A percentile compares a stretch with the other conserved stretches of the same genome.
Evolutionary conservation across 2,888 invertebrate species (phyloP).

Genomic region (Blastobasis lacticolella): DNA sequence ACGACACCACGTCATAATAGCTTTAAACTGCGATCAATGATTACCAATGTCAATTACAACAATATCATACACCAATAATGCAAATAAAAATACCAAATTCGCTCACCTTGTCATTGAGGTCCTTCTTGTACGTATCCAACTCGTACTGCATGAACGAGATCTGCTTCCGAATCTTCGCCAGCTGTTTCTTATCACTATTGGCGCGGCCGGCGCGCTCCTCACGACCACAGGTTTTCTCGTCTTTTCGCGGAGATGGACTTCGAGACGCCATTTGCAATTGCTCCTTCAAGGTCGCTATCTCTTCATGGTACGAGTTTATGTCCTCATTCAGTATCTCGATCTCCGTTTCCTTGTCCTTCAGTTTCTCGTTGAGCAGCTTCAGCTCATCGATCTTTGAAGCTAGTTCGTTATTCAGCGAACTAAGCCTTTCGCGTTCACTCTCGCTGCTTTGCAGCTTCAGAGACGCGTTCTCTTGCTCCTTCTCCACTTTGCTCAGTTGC

Average conservation of each 20-base stretch:
- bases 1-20: no score
- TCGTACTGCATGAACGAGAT: slow-evolving; percentile 59
- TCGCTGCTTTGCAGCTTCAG: slow-evolving; percentile 55
- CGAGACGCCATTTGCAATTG: slow-evolving; percentile 62
- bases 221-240: slow-evolving; percentile 49
- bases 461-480: slow-evolving; percentile 60
- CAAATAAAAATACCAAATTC: not conserved
- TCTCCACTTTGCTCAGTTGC: slow-evolving; percentile 54
- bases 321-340: slow-evolving; percentile 71
- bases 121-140: slow-evolving; percentile 62
- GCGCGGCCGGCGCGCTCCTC: slow-evolving; percentile 72
- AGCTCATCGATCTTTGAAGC: slow-evolving; percentile 56
- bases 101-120: slow-evolving; percentile 62
- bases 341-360: slow-evolving; percentile 70
- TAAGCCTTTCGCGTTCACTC: slow-evolving; percentile 48
- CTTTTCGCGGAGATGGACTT: slow-evolving; percentile 70
- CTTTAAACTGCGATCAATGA: no score
- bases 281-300: slow-evolving; percentile 60
- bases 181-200: slow-evolving; percentile 72
- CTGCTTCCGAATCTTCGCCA: slow-evolving; percentile 68
- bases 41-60: no score
- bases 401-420: slow-evolving; percentile 51
- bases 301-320: slow-evolving; percentile 63
- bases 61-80: no score
- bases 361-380: slow-evolving; percentile 49